Percentiles rank a stretch among this genome's conserved stretches.
These are phyloP conservation scores for Brachionus calyciflorus DNA, from an alignment of 1,140 invertebrate species.

Conservation along the genomic window DNA sequence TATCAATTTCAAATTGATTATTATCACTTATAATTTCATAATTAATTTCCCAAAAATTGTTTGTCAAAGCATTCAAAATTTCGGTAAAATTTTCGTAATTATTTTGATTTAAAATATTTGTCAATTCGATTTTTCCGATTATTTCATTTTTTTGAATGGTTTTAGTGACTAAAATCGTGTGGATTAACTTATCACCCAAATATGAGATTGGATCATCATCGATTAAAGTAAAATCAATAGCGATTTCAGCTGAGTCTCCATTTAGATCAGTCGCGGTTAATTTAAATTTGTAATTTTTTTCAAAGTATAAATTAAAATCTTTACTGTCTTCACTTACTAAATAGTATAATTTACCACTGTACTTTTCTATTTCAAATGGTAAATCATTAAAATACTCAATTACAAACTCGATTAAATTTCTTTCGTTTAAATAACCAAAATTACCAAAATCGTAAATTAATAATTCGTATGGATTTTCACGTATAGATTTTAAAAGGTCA, in stretches of 20 bases:
- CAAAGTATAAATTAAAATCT: background rate
- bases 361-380: constrained; percentile 17
- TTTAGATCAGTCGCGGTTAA: background rate
- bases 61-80: background rate
- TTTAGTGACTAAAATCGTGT: background rate
- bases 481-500: background rate
- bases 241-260: background rate
- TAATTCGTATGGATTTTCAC: background rate
- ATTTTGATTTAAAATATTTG: background rate
- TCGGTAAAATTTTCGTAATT: constrained; percentile 5
- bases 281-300: background rate
- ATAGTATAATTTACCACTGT: constrained; percentile 9
- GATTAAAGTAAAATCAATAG: background rate
- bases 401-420: background rate
- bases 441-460: background rate
- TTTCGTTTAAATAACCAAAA: background rate
- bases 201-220: background rate
- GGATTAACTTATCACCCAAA: background rate
- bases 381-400: background rate
- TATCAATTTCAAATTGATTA: background rate
- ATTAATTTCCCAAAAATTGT: background rate
- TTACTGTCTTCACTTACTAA: background rate
- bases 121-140: background rate
- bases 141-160: background rate
- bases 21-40: background rate